Percentiles rank a stretch among this genome's conserved stretches.
phyloP scores from a whole-genome alignment of 2,113 vertebrate species.

The Syrrhaptes paradoxus region DNA sequence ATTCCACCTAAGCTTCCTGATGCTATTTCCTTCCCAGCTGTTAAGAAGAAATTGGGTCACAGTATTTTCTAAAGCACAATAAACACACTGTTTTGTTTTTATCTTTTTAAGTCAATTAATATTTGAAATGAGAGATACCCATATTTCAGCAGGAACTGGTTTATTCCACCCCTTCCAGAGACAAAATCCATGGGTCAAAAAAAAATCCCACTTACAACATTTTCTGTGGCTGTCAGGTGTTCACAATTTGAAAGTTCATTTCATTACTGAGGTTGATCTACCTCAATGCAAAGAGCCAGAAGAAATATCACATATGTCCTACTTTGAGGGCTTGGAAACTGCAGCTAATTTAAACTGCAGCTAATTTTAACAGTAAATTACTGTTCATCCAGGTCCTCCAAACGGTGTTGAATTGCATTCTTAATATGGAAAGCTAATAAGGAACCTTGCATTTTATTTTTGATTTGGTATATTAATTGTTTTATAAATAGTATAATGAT shows the following conservation, averaged over 20 bases:
- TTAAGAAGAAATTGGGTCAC: background rate
- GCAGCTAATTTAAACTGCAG: background rate
- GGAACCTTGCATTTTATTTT: background rate
- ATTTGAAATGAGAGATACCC: background rate
- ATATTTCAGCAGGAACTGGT: background rate
- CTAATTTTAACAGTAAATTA: too few species aligned
- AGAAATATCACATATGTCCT: background rate
- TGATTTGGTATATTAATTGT: background rate
- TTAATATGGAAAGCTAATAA: background rate
- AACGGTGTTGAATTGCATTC: background rate
- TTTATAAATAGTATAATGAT: background rate
- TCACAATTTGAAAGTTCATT: background rate
- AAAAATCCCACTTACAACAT: background rate
- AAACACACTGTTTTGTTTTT: background rate
- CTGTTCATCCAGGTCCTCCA: background rate
- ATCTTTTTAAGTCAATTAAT: background rate
- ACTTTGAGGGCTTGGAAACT: background rate
- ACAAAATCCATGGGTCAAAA: background rate
- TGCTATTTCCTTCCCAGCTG: background rate
- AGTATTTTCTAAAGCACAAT: background rate
- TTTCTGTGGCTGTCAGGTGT: background rate
- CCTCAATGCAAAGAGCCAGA: background rate
- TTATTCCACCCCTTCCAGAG: background rate
- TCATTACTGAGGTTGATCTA: background rate
- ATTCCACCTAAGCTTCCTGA: background rate